A percentile compares a stretch with the other conserved stretches of the same genome.
These are phyloP conservation scores for Yponomeuta cagnagella DNA, from an alignment of 2,888 invertebrate genomes.

Conservation along the genomic window DNA sequence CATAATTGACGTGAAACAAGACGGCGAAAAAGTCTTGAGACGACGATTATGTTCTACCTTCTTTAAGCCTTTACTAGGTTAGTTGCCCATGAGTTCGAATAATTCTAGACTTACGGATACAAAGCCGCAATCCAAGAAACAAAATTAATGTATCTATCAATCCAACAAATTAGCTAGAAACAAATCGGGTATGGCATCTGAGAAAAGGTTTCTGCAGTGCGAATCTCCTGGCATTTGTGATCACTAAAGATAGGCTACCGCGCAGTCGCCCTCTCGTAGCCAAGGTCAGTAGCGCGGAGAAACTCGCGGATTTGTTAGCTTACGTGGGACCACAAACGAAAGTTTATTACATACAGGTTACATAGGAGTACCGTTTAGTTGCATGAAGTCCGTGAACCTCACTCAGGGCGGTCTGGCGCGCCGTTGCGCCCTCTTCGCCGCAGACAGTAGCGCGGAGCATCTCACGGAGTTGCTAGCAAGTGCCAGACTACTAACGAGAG, in stretches of 20 bases:
- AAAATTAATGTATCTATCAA: too few relatives aligned
- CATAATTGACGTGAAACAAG: too few relatives aligned
- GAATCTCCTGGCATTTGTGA: too few relatives aligned
- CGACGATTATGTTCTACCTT: too few relatives aligned
- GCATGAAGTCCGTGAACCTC: slow-evolving; percentile 92
- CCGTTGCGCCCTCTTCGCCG: slow-evolving; percentile 89
- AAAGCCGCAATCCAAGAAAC: too few relatives aligned
- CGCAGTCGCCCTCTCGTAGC: slow-evolving; percentile 89
- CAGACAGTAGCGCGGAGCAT: slow-evolving; percentile 90
- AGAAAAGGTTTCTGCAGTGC: too few relatives aligned
- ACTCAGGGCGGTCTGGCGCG: slow-evolving; percentile 89
- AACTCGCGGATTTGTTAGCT: slow-evolving; percentile 72
- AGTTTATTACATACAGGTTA: slow-evolving; percentile 78
- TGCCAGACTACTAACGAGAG: slow-evolving; percentile 39
- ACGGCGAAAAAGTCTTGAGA: too few relatives aligned
- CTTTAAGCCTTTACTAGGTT: too few relatives aligned
- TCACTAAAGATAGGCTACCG: slow-evolving; percentile 43
- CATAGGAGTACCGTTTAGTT: slow-evolving; percentile 88
- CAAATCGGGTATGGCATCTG: too few relatives aligned
- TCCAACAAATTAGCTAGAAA: too few relatives aligned
- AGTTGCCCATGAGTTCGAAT: neutral
- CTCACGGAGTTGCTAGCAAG: slow-evolving; percentile 72
- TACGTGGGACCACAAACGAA: slow-evolving; percentile 87
- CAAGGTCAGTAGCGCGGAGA: slow-evolving; percentile 90
- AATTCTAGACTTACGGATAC: too few relatives aligned